Evolutionary conservation across 1,140 invertebrate genomes (phyloP), one percentile per base, ranked within the genome.

Genomic region (Heliothis virescens): DNA sequence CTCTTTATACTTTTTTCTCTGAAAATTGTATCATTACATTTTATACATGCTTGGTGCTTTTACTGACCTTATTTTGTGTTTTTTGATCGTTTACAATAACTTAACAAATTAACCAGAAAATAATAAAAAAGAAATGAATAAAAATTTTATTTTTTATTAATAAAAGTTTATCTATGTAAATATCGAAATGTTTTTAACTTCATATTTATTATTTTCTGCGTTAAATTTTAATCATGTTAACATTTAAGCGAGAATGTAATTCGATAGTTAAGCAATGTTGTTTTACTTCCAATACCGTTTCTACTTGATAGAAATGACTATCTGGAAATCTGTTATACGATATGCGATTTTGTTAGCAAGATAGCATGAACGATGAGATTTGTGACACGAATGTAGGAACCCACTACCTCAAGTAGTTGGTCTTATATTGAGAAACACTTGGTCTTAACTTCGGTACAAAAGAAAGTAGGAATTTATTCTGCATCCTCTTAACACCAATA

Each of bases 291-390:
- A 87, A 85, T 87, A 88, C 84, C 85, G 79, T 85, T 84, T 91
- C 89, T 90, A 86, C 79, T 76, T 15, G 81, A 72, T 89, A 91
- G 90, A 91, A 87, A 86, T 83, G 86, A 79, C 81, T 90, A 87
- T 87, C 86, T 53, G 80, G 83, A 79, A 21, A 15, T 50, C n/a
- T 50, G 50, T 60, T 59, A n/a, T 21, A 4, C 12, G 2, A 67
- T 47, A 72, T 76, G 21, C 26, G 2, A 16, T n/a, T 50, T 15
- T 12, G 18, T 48, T 16, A 3, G 18, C n/a, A 67, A 47, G 50
- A 10, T 48, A 41, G 21, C 21, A 26, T 9, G 34, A 9, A 41
- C 34, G 3, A 41, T 7, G 5, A 67, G 48, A 21, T 47, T 18
- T 67, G 11, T 21, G 34, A 9, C 34, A 41, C 34, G 34, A 41